Base-by-base conservation (phyloP, 2,888 invertebrate genomes). In the Lymantria dispar region DNA sequence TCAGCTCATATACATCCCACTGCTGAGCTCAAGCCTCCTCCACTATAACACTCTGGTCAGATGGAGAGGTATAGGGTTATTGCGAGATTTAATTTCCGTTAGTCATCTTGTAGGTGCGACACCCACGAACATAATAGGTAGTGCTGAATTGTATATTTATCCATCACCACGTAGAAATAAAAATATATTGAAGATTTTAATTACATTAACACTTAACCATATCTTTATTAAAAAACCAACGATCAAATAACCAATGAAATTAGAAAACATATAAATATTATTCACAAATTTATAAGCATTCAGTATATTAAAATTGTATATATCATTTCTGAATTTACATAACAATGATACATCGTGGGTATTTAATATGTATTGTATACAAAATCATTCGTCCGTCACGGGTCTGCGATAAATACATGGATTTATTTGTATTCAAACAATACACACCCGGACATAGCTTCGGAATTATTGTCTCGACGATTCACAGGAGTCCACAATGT, bases 391-490 rank as follows among this genome's bases (percentile, higher is more conserved):
- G 62, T 54, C 54, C 63, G 58, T 62, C 54, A 55, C 51, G 44
- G 45, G 51, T 46, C 41, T 37, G 40, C 37, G 29, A 46, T 42
- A 42, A 43, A 56, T 52, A 44, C 33, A 54, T 30, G 8, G 58
- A 65, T 66, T 68, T 60, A 64, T 65, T 66, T 66, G 60, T 56
- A 46, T 60, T 58, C 57, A 62, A 68, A 66, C 69, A 66, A 66
- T 62, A 66, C 66, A 53, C 36, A 45, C 41, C 30, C 45, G 56
- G 48, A 66, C 69, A 62, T 68, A 54, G 62, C 62, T 43, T 51
- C 29, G 50, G 7, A 44, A 56, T 43, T 36, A 62, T 60, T 62
- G 52, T 62, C 52, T 56, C 53, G 41, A 41, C 47, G 8, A 43
- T 68, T 54, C 61, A 47, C 48, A 49, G 54, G 44, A 52, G 33